Base-by-base conservation (phyloP, 2,888 invertebrate species). In the Cheilosia impressa region DNA sequence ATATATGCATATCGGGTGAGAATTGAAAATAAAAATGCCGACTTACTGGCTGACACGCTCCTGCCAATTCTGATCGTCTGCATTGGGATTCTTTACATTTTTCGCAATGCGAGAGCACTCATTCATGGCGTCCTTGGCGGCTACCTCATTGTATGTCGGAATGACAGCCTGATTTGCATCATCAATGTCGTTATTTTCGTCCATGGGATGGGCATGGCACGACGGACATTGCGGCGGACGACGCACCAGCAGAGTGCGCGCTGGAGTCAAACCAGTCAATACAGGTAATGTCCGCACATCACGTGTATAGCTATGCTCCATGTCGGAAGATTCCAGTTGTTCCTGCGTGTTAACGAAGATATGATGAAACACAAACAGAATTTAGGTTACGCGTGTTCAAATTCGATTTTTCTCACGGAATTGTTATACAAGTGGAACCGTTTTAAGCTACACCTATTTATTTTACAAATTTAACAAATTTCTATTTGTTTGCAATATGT, bases 231-330 rank as follows among this genome's bases (percentile, higher is more conserved):
- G 92, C 0, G 92, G 92, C 0, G 92, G 90, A 41, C 90, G 90
- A 17, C 90, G 91, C 1, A 92, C 91, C 47, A 92, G 87, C 24
- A 92, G 89, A 0, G 90, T 91, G 38, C 92, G 89, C 0, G 91
- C 90, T 0, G 90, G 89, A 5, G 90, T 87, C 4, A 92, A 73
- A 0, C 91, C 91, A 87, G 90, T 92, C 24, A 90, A 90, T 62
- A 89, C 89, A 7, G 89, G 89, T 15, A 78, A 50, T 1, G 89
- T 87, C 2, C 90, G 90, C 0, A 87, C 68, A 63, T 96, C 95
- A 88, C 95, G 94, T 9, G 95, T 94, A 89, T 96, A 96, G 89
- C 94, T 94, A 89, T 96, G 96, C 89, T 96, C 96, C 91, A 95
- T 93, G 89, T 68, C 77, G 13, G 73, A 53, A 24, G 53, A 65